Evolutionary conservation across 2,797 vertebrate species (phyloP), one percentile per base, ranked within the genome.

Genomic region (Gymnoscopelus braueri): DNA sequence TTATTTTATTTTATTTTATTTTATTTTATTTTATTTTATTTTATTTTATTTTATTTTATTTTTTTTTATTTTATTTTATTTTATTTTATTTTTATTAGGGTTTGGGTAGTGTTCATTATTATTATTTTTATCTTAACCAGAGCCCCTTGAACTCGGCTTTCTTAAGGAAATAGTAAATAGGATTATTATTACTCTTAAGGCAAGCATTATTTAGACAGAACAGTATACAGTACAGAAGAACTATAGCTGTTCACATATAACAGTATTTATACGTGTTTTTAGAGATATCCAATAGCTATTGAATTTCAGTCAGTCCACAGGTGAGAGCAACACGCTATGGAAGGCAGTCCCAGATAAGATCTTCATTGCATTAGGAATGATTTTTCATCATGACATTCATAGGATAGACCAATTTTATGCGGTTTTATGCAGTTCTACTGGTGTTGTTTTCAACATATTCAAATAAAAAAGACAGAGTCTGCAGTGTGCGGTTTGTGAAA

Each of bases 281-380:
- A 79, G 65, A 69, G 19, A 60, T 61, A 68, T 60, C 71, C 63
- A 66, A 47, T 65, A 64, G 65, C 77, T 73, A 75, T 81, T 77
- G 69, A 80, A 61, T 83, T 79, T 72, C 63, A 64, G 64, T 83
- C 54, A 61, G 11, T 61, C 73, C 71, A 75, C 72, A 76, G 60
- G 63, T 68, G 68, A 72, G 74, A 69, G 44, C 23, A 58, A 7
- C 67, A 75, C 75, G 69, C 65, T 76, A 69, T 49, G 63, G 39
- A 39, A 69, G 77, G 83, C 67, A 68, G 59, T 74, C 52, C 48
- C 50, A 60, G 23, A 67, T 61, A 75, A 76, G 53, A 12, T 29
- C 55, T 26, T 57, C 9, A 4, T 56, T 24, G 26, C 23, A 7
- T 15, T 29, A 56, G 54, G 52, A 74, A 65, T 44, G 15, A 63